Percentiles rank a stretch among this genome's conserved stretches.
These are phyloP conservation scores for Sus scrofa DNA, from an alignment of 2,113 vertebrate species.

Conservation along the genomic window T2T-Sscrofa CM000814.6:66623001-66623500, in stretches of 20 bases:
- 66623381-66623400: background rate
- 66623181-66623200: background rate
- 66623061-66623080: slow-evolving; percentile 87
- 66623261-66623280: no score
- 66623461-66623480: background rate
- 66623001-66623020: slow-evolving; percentile 84
- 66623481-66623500: background rate
- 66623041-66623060: slow-evolving; percentile 82
- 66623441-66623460: background rate
- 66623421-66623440: background rate
- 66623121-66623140: fast-evolving
- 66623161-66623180: background rate
- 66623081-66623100: slow-evolving; percentile 76
- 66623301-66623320: no score
- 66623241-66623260: background rate
- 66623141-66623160: no score
- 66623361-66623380: background rate
- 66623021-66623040: slow-evolving; percentile 78
- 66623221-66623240: background rate
- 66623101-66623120: background rate
- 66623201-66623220: background rate
- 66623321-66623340: no score
- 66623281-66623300: fast-evolving
- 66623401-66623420: background rate
- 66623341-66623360: background rate